Percentiles rank a stretch among this genome's conserved stretches.
These are phyloP conservation scores for Pseudomyrmex concolor DNA, from an alignment of 1,140 invertebrate species.

Conservation along the genomic window DNA sequence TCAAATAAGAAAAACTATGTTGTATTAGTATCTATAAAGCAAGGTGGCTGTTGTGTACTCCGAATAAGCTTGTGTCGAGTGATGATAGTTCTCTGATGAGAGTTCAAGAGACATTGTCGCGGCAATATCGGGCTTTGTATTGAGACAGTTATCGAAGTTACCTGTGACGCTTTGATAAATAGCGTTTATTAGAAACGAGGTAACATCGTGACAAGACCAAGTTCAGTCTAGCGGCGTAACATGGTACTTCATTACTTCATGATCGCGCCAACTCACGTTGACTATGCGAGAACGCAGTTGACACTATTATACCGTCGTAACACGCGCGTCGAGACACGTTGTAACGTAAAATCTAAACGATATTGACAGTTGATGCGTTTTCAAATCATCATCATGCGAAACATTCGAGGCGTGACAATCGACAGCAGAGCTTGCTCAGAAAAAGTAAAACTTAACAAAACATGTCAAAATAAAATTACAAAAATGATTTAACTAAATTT, in stretches of 20 bases:
- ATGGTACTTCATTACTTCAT: conserved; percentile 49
- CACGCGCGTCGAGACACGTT: not conserved
- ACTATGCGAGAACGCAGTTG: conserved; percentile 20
- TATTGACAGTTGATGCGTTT: conserved; percentile 21
- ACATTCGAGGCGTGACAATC: not conserved
- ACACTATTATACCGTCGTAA: conserved; percentile 14
- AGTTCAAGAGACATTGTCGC: conserved; percentile 39
- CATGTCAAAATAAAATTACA: not conserved
- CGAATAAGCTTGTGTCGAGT: conserved; percentile 16
- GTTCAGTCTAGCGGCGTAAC: conserved; percentile 49
- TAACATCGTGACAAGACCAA: conserved; percentile 37
- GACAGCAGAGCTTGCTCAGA: not conserved
- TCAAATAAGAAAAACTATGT: no score
- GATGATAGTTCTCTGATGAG: conserved; percentile 26
- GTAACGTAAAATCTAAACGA: conserved; percentile 44
- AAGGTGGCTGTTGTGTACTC: not conserved
- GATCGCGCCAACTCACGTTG: conserved; percentile 37
- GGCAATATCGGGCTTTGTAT: conserved; percentile 53
- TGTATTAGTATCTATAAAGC: conserved; percentile 3
- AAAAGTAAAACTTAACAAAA: not conserved
- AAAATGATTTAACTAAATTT: conserved; percentile 4
- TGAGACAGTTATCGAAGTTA: conserved; percentile 57
- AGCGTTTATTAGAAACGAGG: conserved; percentile 61
- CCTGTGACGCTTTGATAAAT: conserved; percentile 58
- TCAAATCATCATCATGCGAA: conserved; percentile 7